Base-by-base conservation (phyloP, 2,113 vertebrate species). In the Scophthalmus maximus region DNA sequence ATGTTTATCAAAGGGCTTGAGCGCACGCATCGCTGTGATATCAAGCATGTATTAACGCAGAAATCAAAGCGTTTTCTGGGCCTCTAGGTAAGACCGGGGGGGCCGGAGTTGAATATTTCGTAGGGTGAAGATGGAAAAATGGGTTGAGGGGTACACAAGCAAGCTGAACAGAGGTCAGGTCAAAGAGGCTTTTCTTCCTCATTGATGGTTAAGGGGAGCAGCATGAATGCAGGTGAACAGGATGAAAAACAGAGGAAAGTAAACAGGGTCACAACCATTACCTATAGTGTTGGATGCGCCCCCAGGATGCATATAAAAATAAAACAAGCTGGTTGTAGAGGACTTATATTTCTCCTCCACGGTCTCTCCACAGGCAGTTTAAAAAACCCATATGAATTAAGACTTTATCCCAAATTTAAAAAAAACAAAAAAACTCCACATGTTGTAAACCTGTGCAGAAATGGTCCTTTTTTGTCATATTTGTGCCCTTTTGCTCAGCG, bases 1-100 rank as follows among this genome's bases (percentile, higher is more conserved):
- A 86, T 83, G 85, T 87, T 88, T 91, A 92, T 92, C 88, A 92
- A 92, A 92, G 90, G 74, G 63, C 60, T n/a, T 50, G 68, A 76
- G 75, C 27, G 14, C 63, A 58, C 46, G 78, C 79, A 68, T 44
- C 11, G 32, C 76, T 80, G 78, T 71, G 78, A 85, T 87, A 86
- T 84, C 88, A 87, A 82, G 84, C 82, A 57, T 82, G 82, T 71
- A 84, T 84, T 88, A 85, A 73, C 2, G 69, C 67, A 61, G 29
- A 75, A 84, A 92, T 91, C 91, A 91, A 91, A 92, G 90, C 29
- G 1, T 52, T 79, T 52, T 67, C 59, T 47, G 32, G 40, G 68
- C 23, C 63, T 78, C 70, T 26, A 74, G 69, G 76, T 82, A 58
- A 26, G 51, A 56, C n/a, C 52, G 78, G 73, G 74, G 76, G 87